Evolutionary conservation across 2,888 invertebrate species (phyloP), one percentile per base, ranked within the genome.

Genomic region (Trisateles emortualis): DNA sequence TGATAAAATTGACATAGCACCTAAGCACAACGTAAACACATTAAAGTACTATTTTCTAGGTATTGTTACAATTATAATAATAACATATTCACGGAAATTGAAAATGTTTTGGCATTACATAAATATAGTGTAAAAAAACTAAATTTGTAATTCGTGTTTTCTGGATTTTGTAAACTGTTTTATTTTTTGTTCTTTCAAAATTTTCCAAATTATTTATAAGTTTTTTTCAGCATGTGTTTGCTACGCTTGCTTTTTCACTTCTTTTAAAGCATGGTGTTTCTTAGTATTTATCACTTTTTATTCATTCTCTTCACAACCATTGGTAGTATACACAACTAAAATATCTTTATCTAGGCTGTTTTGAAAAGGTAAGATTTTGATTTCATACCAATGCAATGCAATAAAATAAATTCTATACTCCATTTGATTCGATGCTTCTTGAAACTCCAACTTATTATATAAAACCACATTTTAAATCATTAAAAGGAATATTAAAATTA

Each of bases 221-320:
- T 40, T 45, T 57, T 60, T 59, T 70, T 58, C 70, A 41, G 72
- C 77, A 74, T 74, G 67, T 40, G 59, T 69, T 60, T 58, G 76
- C 76, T 74, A 66, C 17, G 76, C 77, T 74, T 73, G 76, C 77
- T 76, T 76, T 52, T 65, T 60, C 64, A 71, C 75, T 50, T 52
- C 43, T 59, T 70, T 69, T 65, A 45, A 51, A 57, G 69, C 69
- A 70, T 70, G 69, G 3, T 56, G 40, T 59, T 59, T 24, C 42
- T 65, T 45, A 50, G 57, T 58, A 52, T 35, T 38, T 14, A 16
- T 42, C 58, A 69, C 52, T 35, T 46, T 42, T 42, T 16, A 17
- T 49, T 55, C 48, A 51, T 59, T 46, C n/a, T 65, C 30, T 55
- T 55, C 68, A 67, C 51, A 43, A 63, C 35, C 52, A 47, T 52